phyloP scores from a whole-genome alignment of 2,888 invertebrate genomes.

The Diadromus collaris region DNA sequence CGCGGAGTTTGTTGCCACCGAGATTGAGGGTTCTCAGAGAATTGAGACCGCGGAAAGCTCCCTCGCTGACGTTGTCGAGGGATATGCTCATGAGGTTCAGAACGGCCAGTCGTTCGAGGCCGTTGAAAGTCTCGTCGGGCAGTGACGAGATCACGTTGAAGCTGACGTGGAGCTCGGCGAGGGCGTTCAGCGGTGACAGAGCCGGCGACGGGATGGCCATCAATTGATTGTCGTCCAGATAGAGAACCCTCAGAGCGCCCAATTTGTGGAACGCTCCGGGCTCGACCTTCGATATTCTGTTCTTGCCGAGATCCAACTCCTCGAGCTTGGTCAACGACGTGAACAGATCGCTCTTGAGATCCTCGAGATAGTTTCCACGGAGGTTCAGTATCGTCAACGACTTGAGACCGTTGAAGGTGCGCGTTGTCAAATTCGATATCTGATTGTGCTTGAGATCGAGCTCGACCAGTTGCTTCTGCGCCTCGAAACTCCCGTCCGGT shows the following conservation, averaged over 20 bases:
- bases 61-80: slow-evolving; percentile 88
- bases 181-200: slow-evolving; percentile 87
- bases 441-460: slow-evolving; percentile 93
- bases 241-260: slow-evolving; percentile 88
- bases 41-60: slow-evolving; percentile 88
- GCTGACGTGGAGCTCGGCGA: slow-evolving; percentile 93
- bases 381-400: slow-evolving; percentile 91
- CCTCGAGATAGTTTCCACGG: slow-evolving; percentile 90
- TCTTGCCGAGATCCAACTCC: slow-evolving; percentile 92
- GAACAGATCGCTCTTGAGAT: slow-evolving; percentile 88
- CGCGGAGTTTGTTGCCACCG: slow-evolving; percentile 89
- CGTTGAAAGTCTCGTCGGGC: slow-evolving; percentile 89
- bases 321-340: slow-evolving; percentile 88
- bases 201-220: slow-evolving; percentile 88
- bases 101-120: slow-evolving; percentile 87
- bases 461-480: slow-evolving; percentile 91
- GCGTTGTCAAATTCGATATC: slow-evolving; percentile 89
- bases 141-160: slow-evolving; percentile 90
- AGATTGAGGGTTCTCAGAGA: slow-evolving; percentile 89
- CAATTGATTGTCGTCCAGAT: slow-evolving; percentile 92
- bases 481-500: slow-evolving; percentile 89
- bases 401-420: slow-evolving; percentile 89
- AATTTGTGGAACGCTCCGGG: slow-evolving; percentile 89
- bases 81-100: slow-evolving; percentile 92
- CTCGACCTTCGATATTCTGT: slow-evolving; percentile 91